Evolutionary conservation across 53 echinoderm and acorn worm species (phyloP).

Genomic region (Hippasteria phrygiana): DNA sequence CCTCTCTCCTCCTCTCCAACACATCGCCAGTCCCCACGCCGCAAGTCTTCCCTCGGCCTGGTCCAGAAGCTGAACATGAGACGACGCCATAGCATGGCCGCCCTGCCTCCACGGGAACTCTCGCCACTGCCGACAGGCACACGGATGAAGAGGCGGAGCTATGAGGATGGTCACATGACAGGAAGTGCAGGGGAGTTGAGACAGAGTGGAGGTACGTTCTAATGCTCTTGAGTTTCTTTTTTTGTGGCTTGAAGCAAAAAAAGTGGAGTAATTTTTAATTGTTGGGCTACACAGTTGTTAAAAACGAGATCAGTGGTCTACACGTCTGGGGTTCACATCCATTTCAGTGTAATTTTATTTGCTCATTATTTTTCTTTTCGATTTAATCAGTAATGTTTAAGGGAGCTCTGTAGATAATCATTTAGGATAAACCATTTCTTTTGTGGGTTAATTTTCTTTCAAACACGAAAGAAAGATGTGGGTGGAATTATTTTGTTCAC

Average conservation of each 20-base stretch:
- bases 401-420: no score
- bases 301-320: no score
- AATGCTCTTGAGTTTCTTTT: background rate
- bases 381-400: no score
- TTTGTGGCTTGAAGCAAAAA: background rate
- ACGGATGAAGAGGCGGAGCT: constrained; percentile 65
- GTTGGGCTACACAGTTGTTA: no score
- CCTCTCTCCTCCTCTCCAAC: constrained; percentile 60
- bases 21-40: constrained; percentile 49
- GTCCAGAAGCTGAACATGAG: constrained; percentile 67
- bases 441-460: no score
- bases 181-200: constrained; percentile 47
- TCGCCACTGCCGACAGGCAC: constrained; percentile 14
- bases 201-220: constrained; percentile 27
- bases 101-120: constrained; percentile 30
- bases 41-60: constrained; percentile 63
- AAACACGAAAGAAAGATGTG: no score
- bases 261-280: no score
- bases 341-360: no score
- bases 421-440: no score
- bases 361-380: no score
- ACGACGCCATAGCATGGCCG: constrained; percentile 57
- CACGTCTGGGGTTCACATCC: no score
- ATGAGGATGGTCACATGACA: constrained; percentile 48
- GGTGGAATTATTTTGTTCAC: no score